Conservation (phyloP, 23 tunicate genomes). For the Ciona savignyi region DNA sequence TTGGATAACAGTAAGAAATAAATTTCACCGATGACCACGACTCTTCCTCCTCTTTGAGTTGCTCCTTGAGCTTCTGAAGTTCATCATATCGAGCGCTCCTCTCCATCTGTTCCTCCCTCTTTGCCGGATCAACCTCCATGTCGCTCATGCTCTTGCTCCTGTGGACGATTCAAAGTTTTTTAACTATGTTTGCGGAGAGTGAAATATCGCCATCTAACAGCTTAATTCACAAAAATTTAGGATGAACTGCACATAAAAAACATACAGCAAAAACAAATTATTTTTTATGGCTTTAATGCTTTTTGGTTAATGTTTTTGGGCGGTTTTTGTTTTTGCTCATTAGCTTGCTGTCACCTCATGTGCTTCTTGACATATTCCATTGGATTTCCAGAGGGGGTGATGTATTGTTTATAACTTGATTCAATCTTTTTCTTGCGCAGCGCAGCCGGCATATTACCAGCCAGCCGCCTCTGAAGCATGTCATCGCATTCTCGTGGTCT, state of each 20-base stretch:
- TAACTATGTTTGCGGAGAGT: not conserved
- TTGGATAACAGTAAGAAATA: no score
- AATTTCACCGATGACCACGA: conserved; percentile 84
- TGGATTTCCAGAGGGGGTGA: conserved; percentile 87
- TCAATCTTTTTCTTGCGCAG: conserved; percentile 80
- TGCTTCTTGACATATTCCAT: conserved; percentile 59
- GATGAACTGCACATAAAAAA: not conserved
- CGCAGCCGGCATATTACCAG: conserved; percentile 74
- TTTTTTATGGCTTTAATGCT: not conserved
- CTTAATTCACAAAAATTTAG: not conserved
- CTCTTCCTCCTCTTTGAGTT: conserved; percentile 86
- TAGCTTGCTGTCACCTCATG: conserved; percentile 39
- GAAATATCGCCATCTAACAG: not conserved
- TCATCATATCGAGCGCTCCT: conserved; percentile 67
- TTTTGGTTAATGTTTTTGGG: not conserved
- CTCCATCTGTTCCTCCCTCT: conserved; percentile 47
- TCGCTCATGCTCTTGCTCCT: conserved; percentile 88
- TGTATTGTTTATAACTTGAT: conserved; percentile 64
- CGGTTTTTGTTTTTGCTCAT: not conserved
- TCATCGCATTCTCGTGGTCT: conserved; percentile 62
- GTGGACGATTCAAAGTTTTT: not conserved
- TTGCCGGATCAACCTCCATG: conserved; percentile 42
- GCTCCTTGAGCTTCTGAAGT: conserved; percentile 67
- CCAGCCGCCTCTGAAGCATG: conserved; percentile 50
- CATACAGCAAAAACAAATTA: not conserved